phyloP scores from a whole-genome alignment of 1,140 invertebrate species.

The Macrocentrus cingulum region DNA sequence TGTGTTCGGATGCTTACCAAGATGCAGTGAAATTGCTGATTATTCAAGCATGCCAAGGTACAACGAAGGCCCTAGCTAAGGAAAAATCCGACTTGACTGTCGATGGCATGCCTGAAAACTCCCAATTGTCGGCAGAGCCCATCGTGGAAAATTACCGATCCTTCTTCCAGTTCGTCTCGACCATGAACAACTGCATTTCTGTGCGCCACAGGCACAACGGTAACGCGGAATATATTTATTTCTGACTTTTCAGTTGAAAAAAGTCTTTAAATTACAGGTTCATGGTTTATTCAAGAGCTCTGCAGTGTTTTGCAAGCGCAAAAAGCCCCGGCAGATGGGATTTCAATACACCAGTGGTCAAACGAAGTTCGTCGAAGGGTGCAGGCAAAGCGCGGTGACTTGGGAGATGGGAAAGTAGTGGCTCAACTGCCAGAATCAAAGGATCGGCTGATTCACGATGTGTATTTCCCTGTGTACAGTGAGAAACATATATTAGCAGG shows the following conservation, averaged over 20 bases:
- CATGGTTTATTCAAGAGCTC: slow-evolving; percentile 15
- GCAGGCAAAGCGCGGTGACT: neutral
- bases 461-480: slow-evolving; percentile 2
- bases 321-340: neutral
- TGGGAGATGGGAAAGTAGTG: neutral
- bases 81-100: neutral
- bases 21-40: slow-evolving; percentile 11
- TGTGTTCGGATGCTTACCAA: neutral
- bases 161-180: slow-evolving; percentile 6
- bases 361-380: slow-evolving; percentile 3
- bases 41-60: slow-evolving; percentile 20
- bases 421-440: neutral
- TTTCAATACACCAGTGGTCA: slow-evolving; percentile 14
- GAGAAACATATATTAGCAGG: neutral
- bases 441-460: neutral
- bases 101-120: neutral
- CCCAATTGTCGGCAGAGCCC: neutral
- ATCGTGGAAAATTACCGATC: neutral
- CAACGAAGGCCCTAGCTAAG: neutral
- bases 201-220: slow-evolving; percentile 1
- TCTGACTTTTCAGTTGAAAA: neutral
- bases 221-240: neutral
- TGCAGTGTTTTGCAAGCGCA: slow-evolving; percentile 7
- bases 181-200: slow-evolving; percentile 12
- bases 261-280: too few relatives aligned